These are phyloP conservation scores for Phylloscopus trochiloides DNA, from an alignment of 2,113 vertebrate genomes.

Conservation along the genomic window DNA sequence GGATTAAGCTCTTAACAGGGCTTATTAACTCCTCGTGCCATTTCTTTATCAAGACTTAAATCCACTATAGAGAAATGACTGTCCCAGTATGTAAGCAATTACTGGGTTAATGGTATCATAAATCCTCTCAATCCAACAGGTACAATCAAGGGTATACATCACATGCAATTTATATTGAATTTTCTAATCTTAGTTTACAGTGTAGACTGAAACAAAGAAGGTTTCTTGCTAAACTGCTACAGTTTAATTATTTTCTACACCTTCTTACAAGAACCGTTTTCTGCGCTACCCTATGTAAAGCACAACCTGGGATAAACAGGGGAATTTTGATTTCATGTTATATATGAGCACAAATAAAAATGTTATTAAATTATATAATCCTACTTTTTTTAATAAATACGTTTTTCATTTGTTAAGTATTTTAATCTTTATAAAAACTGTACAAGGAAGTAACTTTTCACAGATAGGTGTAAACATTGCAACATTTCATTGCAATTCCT, in stretches of 20 bases:
- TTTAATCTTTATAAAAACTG: neutral
- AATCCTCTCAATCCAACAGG: neutral
- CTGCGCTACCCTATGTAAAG: accelerated
- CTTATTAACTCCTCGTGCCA: neutral
- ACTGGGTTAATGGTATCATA: neutral
- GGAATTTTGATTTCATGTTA: neutral
- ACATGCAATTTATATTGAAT: neutral
- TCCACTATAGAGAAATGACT: neutral
- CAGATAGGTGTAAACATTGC: neutral
- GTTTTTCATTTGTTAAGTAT: neutral
- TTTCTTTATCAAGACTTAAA: neutral
- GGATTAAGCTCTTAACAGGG: neutral
- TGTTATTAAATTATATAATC: neutral
- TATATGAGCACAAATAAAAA: neutral
- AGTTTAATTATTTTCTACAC: neutral
- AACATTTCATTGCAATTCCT: neutral
- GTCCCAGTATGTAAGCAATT: neutral
- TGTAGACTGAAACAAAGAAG: neutral
- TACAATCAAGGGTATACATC: neutral
- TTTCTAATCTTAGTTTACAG: neutral
- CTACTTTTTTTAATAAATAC: neutral
- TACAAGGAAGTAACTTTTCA: neutral
- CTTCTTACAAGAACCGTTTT: neutral
- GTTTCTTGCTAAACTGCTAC: neutral
- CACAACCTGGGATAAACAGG: neutral